phyloP scores from a whole-genome alignment of 2,888 invertebrate species.

The Dorcus hopei region DNA sequence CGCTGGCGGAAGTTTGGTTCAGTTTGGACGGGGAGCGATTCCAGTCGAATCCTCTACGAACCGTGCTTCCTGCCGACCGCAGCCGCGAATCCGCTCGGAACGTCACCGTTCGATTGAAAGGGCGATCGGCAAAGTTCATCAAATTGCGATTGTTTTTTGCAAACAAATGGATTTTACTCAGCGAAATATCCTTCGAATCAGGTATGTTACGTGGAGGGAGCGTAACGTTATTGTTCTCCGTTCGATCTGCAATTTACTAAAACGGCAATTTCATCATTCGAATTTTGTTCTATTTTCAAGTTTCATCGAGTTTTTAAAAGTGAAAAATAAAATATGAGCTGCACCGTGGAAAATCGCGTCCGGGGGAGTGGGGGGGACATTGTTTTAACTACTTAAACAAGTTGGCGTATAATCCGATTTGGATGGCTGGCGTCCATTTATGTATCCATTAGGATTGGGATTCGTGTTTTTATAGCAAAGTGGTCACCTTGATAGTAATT shows the following conservation, averaged over 20 bases:
- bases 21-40: conserved; percentile 75
- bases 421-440: conserved; percentile 26
- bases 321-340: too few relatives aligned
- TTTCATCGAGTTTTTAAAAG: too few relatives aligned
- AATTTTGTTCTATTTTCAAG: too few relatives aligned
- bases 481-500: conserved; percentile 22
- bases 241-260: not conserved
- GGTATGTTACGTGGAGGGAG: conserved; percentile 52
- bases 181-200: conserved; percentile 83
- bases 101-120: conserved; percentile 71
- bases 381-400: not conserved
- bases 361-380: too few relatives aligned
- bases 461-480: conserved; percentile 32
- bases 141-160: conserved; percentile 73
- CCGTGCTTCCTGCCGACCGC: conserved; percentile 56
- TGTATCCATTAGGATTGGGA: conserved; percentile 30
- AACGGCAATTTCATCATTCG: too few relatives aligned
- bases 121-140: conserved; percentile 72
- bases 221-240: not conserved
- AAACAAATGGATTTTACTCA: conserved; percentile 83
- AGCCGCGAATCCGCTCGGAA: conserved; percentile 60
- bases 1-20: conserved; percentile 72
- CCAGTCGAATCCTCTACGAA: conserved; percentile 63
- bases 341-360: too few relatives aligned
- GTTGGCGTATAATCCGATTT: conserved; percentile 22